Evolutionary conservation across 2,113 vertebrate species (phyloP), one percentile per base, ranked within the genome.

Genomic region (Proterorhinus semilunaris): DNA sequence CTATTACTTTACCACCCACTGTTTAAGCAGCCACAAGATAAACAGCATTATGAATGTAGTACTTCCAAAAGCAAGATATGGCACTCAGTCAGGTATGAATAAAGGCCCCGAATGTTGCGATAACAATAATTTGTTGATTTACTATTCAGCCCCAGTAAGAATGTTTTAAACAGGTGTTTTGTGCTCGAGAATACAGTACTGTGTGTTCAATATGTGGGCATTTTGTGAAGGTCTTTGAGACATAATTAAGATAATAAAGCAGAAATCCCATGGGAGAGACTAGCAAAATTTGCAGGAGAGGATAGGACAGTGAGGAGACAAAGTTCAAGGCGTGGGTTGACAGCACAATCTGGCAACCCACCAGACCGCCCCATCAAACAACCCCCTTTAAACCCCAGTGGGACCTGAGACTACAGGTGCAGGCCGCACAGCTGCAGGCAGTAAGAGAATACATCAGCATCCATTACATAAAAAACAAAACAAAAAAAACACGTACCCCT

Each of bases 301-400:
- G 58, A 52, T 8, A 45, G 62, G 66, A 73, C 46, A 46, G 42
- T 63, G 17, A 65, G 10, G 51, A 83, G 67, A 69, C 79, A 79
- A 70, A 76, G 71, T 80, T 83, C 72, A 74, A 62, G 57, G 75
- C 69, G 69, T 84, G 73, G 69, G 72, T 67, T 79, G 74, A 87
- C 78, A 84, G 83, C 66, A 13, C 72, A 80, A 79, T 78, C 75
- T 83, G 82, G 83, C 83, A 85, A 49, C 81, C 65, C 84, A 78
- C 72, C 76, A 71, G 64, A 62, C 78, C 55, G 77, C 69, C 74
- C 83, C 67, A 72, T 16, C 63, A 67, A 76, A 77, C 70, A 36
- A 36, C 27, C 2, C 88, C 78, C 17, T 27, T 27, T 27, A 55
- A 55, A 55, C 53, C 53, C 53, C 83, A 70, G n/a, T 67, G 80